These are phyloP conservation scores for Drosophila pectinifera DNA, from an alignment of 1,140 invertebrate species.

Conservation along the genomic window DNA sequence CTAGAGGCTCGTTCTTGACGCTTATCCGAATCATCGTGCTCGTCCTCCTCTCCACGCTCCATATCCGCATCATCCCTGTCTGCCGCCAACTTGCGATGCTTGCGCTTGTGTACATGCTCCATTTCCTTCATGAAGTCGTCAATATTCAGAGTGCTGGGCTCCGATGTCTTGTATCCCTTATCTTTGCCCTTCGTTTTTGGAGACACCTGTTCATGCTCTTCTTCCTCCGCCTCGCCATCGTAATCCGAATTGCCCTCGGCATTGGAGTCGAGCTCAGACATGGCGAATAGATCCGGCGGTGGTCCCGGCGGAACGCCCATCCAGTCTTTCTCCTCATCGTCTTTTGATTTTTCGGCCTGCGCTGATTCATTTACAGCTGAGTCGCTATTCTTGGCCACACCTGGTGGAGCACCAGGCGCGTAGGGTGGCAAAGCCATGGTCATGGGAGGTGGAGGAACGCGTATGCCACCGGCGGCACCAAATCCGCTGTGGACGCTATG, in stretches of 20 bases:
- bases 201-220: constrained; percentile 63
- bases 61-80: constrained; percentile 44
- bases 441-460: constrained; percentile 76
- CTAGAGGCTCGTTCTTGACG: constrained; percentile 35
- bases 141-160: constrained; percentile 90
- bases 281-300: constrained; percentile 89
- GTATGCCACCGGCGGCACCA: constrained; percentile 45
- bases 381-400: constrained; percentile 66
- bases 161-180: constrained; percentile 87
- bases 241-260: constrained; percentile 86
- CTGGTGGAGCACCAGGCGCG: constrained; percentile 76
- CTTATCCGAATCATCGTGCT: constrained; percentile 26
- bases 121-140: constrained; percentile 96
- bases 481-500: constrained; percentile 8
- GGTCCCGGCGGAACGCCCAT: constrained; percentile 95
- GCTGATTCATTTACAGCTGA: constrained; percentile 4
- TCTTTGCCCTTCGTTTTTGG: constrained; percentile 91
- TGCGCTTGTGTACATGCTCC: constrained; percentile 92
- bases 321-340: constrained; percentile 86
- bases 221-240: constrained; percentile 44
- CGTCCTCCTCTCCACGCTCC: constrained; percentile 20
- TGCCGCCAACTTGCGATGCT: constrained; percentile 71
- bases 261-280: constrained; percentile 85
- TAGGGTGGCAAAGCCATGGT: constrained; percentile 76
- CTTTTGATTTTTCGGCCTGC: constrained; percentile 58